Evolutionary conservation across 2,797 vertebrate species (phyloP).

Genomic region (Halcyon badia): DNA sequence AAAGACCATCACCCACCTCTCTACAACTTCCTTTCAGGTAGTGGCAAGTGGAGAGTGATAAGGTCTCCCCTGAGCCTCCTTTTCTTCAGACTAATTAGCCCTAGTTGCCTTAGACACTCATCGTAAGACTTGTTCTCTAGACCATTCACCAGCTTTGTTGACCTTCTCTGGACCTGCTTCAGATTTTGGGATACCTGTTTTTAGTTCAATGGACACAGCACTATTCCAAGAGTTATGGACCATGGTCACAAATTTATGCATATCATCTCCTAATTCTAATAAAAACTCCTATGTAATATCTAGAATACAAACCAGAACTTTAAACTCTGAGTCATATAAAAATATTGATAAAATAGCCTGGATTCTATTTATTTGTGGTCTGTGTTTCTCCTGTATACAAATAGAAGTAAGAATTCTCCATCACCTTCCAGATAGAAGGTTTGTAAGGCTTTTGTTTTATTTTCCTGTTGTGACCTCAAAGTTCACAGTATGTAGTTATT

Average conservation of each 20-base stretch:
- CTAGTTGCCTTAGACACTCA: too few relatives aligned
- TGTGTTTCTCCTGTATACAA: neutral
- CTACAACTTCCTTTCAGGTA: too few relatives aligned
- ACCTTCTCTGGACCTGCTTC: too few relatives aligned
- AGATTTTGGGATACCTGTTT: rapidly evolving
- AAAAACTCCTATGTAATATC: neutral
- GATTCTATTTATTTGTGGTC: neutral
- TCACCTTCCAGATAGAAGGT: neutral
- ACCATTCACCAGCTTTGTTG: too few relatives aligned
- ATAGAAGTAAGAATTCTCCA: neutral
- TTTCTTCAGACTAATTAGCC: too few relatives aligned
- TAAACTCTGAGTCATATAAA: neutral
- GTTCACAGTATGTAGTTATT: neutral
- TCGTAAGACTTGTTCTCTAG: too few relatives aligned
- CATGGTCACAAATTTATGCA: neutral
- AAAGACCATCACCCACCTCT: too few relatives aligned
- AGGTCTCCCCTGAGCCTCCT: too few relatives aligned
- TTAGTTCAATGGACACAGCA: neutral
- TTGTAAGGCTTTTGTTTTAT: neutral
- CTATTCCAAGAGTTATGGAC: neutral
- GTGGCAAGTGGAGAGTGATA: too few relatives aligned
- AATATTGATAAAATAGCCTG: neutral
- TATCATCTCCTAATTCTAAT: neutral
- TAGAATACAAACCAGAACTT: neutral
- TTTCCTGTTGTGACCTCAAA: neutral